These are phyloP conservation scores for Aelia acuminata DNA, from an alignment of 2,888 invertebrate species.

Conservation along the genomic window DNA sequence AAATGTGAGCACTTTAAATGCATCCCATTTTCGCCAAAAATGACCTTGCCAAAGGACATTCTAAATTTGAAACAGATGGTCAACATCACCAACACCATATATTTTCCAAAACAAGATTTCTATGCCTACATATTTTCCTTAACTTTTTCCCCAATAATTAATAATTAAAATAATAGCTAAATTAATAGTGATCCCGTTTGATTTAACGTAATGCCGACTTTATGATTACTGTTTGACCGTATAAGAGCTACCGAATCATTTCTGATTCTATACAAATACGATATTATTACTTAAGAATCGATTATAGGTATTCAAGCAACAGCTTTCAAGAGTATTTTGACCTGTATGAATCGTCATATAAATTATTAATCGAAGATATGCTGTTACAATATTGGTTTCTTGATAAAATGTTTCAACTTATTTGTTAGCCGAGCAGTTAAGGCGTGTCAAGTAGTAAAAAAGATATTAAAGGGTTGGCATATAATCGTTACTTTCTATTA, in stretches of 20 bases:
- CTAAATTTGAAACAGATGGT: too few relatives aligned
- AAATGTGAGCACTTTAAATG: too few relatives aligned
- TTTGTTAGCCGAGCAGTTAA: background rate
- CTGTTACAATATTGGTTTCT: background rate
- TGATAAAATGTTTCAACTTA: background rate
- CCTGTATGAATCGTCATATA: background rate
- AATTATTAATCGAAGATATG: conserved; percentile 1
- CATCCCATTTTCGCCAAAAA: too few relatives aligned
- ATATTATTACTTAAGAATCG: background rate
- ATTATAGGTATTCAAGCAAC: background rate
- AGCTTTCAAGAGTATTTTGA: background rate
- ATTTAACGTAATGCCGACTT: too few relatives aligned
- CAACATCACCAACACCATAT: too few relatives aligned
- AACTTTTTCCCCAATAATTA: too few relatives aligned
- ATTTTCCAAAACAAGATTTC: too few relatives aligned
- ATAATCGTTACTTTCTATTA: conserved; percentile 31
- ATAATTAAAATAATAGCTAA: too few relatives aligned
- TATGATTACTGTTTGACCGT: background rate
- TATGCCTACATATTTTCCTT: too few relatives aligned
- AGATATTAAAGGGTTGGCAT: conserved; percentile 9
- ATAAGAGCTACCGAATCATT: background rate
- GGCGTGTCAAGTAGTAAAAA: conserved; percentile 2
- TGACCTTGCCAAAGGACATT: too few relatives aligned
- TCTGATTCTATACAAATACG: background rate
- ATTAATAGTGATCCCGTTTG: too few relatives aligned